Evolutionary conservation across 2,797 vertebrate genomes (phyloP).

Genomic region (Sylvia borin): DNA sequence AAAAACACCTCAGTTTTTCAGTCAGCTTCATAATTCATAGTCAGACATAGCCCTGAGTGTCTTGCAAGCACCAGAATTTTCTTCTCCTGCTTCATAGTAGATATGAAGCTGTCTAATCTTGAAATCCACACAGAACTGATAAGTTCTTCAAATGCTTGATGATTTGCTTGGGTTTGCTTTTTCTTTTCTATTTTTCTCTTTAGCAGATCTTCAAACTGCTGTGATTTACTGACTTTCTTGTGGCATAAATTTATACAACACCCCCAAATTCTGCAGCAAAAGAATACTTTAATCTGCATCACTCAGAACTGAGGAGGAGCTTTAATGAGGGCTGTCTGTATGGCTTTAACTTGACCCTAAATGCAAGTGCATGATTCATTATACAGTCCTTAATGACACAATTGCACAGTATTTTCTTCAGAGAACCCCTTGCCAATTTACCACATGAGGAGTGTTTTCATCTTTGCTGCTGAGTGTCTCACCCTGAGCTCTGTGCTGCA

Average conservation of each 20-base stretch:
- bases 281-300: background rate
- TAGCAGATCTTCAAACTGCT: background rate
- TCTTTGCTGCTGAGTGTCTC: background rate
- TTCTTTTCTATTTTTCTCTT: background rate
- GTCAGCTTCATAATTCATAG: background rate
- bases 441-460: background rate
- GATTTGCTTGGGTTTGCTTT: background rate
- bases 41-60: background rate
- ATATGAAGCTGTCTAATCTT: background rate
- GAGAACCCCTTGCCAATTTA: background rate
- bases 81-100: background rate
- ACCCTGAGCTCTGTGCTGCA: background rate
- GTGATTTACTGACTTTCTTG: background rate
- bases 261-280: background rate
- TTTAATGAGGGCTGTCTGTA: background rate
- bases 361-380: background rate
- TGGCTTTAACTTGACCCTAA: background rate
- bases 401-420: background rate
- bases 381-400: background rate
- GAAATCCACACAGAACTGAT: background rate
- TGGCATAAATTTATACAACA: background rate
- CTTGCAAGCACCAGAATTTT: background rate
- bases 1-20: background rate
- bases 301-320: background rate
- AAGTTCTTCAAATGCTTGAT: background rate